phyloP scores from a whole-genome alignment of 2,797 vertebrate species.

The Silurus lanzhouensis region DNA sequence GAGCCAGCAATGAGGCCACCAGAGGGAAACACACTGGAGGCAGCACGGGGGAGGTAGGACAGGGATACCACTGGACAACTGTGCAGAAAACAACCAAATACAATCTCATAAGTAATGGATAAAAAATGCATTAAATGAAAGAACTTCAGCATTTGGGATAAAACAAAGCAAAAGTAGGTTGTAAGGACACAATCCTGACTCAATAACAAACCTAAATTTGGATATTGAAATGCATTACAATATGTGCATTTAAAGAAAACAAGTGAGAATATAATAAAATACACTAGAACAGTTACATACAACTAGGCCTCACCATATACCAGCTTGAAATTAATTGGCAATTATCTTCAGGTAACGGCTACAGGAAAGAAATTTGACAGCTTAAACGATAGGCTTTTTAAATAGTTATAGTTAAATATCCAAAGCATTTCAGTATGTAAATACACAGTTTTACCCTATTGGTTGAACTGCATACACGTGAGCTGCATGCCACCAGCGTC shows the following conservation, averaged over 20 bases:
- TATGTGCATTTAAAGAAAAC: neutral
- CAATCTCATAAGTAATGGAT: too few species aligned
- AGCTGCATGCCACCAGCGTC: too few species aligned
- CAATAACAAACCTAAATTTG: neutral
- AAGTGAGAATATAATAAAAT: neutral
- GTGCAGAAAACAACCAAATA: neutral
- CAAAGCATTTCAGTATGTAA: neutral
- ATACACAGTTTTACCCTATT: too few species aligned
- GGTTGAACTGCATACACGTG: too few species aligned
- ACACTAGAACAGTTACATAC: too few species aligned
- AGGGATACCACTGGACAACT: conserved; percentile 91
- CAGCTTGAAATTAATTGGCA: neutral
- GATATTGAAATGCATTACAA: neutral
- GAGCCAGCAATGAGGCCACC: conserved; percentile 90
- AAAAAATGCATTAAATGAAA: neutral
- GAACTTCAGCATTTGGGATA: neutral
- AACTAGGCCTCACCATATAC: neutral
- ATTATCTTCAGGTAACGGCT: neutral
- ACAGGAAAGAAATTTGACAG: neutral
- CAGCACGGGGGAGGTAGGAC: conserved; percentile 84
- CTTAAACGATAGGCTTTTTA: neutral
- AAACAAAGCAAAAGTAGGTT: neutral
- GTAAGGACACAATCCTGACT: neutral
- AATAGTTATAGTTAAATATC: neutral
- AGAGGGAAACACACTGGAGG: conserved; percentile 82